Base-by-base conservation (phyloP, 2,797 vertebrate species). In the Apogon hyalosoma region DNA sequence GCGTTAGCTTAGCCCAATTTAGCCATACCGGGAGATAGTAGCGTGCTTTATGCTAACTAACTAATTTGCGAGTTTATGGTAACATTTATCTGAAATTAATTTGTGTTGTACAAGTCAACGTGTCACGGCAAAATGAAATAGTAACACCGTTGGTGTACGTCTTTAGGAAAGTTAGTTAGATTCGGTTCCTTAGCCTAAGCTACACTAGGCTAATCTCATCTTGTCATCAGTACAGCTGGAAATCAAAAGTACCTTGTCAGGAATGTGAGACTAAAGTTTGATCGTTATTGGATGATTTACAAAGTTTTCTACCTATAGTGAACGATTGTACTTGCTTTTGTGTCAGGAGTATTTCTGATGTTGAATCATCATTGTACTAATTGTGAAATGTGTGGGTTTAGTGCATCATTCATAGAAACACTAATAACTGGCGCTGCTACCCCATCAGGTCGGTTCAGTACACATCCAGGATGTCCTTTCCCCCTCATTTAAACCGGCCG, bases 401-500 rank as follows among this genome's bases (percentile, higher is more conserved):
- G 12, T 1, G 40, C 14, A 24, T 46, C 0, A 4, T 10, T 3
- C 2, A 0, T 21, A 0, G 2, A 10, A 4, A 24, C 0, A 15
- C 0, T 15, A 0, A 4, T 80, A 28, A 73, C 58, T 1, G 1
- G 0, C 41, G 14, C 62, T 33, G 11, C 4, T 80, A 11, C 61
- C 72, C 57, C 42, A 0, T 42, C 40, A 92, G 90, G 80, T 85
- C 33, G 67, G 74, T 77, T 40, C 28, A 9, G 15, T 49, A 65
- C 11, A 59, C 65, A 69, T 41, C 68, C 87, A 95, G 87, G 85
- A 99, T 99, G 98, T 99, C 98, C 73, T 99, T 97, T 58, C 97
- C 97, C 76, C 98, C 98, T 88, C 98, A 99, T 91, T 94, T 99
- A 86, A 99, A 98, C 93, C 97, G 98, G 82, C 95, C 97, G 78